phyloP scores from a whole-genome alignment of 2,888 invertebrate species.

The Caenorhabditis sp. region DNA sequence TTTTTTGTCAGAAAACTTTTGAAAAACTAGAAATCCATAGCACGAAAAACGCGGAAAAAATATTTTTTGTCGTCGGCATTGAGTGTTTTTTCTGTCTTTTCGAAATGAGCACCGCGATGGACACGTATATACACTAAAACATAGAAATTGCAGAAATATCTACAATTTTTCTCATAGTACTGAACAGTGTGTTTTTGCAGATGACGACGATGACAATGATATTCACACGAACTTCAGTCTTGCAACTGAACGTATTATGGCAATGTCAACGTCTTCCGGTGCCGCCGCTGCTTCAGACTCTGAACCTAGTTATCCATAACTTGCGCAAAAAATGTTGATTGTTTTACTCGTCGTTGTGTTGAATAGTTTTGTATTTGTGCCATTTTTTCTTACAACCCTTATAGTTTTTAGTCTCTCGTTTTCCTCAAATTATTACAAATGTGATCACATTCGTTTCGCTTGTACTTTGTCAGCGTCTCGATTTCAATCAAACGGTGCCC shows the following conservation, averaged over 20 bases:
- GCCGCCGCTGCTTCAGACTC: constrained; percentile 2
- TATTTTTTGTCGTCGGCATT: not conserved
- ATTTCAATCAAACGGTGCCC: constrained; percentile 3
- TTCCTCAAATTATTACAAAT: not conserved
- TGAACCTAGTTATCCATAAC: constrained; percentile 17
- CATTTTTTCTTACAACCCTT: constrained; percentile 18
- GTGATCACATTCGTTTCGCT: not conserved
- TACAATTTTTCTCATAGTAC: no score
- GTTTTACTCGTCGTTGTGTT: not conserved
- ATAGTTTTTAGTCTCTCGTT: constrained; percentile 23
- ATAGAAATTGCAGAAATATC: no score
- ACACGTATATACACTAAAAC: no score
- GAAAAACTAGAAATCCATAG: not conserved
- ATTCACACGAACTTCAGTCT: constrained; percentile 22
- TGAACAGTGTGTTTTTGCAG: no score
- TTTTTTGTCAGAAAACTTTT: not conserved
- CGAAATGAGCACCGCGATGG: no score
- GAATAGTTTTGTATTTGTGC: no score
- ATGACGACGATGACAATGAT: constrained; percentile 32
- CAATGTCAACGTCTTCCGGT: constrained; percentile 12
- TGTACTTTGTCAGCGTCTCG: not conserved
- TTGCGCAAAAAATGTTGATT: no score
- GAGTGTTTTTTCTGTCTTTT: no score
- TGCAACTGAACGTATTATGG: constrained; percentile 29
- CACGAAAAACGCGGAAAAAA: not conserved